Conservation (phyloP, 2,888 invertebrate species). For the Dastarcus helophoroides region DNA sequence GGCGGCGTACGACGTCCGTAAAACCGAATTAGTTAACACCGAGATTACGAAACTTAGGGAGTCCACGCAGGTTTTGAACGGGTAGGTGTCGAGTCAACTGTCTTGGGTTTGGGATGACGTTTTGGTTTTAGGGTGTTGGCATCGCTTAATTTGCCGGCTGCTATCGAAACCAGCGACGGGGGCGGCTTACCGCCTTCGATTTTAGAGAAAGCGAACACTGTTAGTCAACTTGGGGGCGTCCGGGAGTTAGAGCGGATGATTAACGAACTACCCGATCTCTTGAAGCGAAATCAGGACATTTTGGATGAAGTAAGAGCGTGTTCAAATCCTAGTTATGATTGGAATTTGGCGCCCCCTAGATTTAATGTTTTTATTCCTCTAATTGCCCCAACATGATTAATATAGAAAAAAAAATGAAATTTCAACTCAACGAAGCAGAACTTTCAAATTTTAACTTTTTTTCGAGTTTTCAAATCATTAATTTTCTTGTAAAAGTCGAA, state of each 20-base stretch:
- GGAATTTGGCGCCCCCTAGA: no score
- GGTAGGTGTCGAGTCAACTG: constrained; percentile 36
- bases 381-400: no score
- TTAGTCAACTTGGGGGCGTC: constrained; percentile 69
- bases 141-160: constrained; percentile 93
- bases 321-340: no score
- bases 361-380: no score
- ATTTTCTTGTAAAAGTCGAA: no score
- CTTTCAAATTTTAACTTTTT: constrained; percentile 3
- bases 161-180: constrained; percentile 70
- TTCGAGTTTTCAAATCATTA: no score
- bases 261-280: constrained; percentile 77
- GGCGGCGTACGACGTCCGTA: constrained; percentile 72
- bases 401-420: background rate
- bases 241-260: constrained; percentile 59
- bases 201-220: constrained; percentile 68
- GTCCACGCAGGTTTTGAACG: constrained; percentile 83
- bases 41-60: constrained; percentile 84
- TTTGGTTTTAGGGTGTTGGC: constrained; percentile 57
- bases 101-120: background rate
- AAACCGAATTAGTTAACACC: constrained; percentile 71
- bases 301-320: constrained; percentile 64
- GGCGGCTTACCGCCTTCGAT: constrained; percentile 79
- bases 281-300: constrained; percentile 88
- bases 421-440: constrained; percentile 3